Conservation (phyloP, 2,797 vertebrate species). For the Apogon hyalosoma region DNA sequence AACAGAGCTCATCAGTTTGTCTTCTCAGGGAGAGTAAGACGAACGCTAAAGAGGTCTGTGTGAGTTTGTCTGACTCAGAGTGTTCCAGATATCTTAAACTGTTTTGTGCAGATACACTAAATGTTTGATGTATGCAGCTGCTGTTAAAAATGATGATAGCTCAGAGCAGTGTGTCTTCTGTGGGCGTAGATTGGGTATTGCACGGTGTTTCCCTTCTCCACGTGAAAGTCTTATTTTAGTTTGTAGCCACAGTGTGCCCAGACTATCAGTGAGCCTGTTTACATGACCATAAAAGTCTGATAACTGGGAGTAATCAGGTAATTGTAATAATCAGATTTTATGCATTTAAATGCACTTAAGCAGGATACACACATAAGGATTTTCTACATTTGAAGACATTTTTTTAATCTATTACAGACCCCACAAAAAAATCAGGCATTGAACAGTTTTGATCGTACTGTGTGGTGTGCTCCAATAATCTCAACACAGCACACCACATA, state of each 20-base stretch:
- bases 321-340: too few species aligned
- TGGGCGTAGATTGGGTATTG: slow-evolving; percentile 48
- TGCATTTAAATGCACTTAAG: too few species aligned
- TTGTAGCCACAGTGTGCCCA: slow-evolving; percentile 19
- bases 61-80: slow-evolving; percentile 26
- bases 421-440: too few species aligned
- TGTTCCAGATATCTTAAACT: slow-evolving; percentile 59
- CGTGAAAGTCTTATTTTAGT: slow-evolving; percentile 40
- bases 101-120: slow-evolving; percentile 42
- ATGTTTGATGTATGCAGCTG: slow-evolving; percentile 64
- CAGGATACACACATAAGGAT: too few species aligned
- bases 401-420: too few species aligned
- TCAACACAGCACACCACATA: too few species aligned
- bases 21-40: slow-evolving; percentile 22
- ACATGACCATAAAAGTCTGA: too few species aligned
- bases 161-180: slow-evolving; percentile 30
- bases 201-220: slow-evolving; percentile 56
- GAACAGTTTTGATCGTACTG: too few species aligned
- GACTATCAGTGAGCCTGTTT: slow-evolving; percentile 2
- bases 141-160: slow-evolving; percentile 42
- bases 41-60: slow-evolving; percentile 29
- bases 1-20: slow-evolving; percentile 25
- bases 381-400: too few species aligned
- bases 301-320: too few species aligned
- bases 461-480: too few species aligned